Percentiles rank a stretch among this genome's conserved stretches.
These are phyloP conservation scores for Dermochelys coriacea DNA, from an alignment of 2,797 vertebrate species.

Conservation along the genomic window DNA sequence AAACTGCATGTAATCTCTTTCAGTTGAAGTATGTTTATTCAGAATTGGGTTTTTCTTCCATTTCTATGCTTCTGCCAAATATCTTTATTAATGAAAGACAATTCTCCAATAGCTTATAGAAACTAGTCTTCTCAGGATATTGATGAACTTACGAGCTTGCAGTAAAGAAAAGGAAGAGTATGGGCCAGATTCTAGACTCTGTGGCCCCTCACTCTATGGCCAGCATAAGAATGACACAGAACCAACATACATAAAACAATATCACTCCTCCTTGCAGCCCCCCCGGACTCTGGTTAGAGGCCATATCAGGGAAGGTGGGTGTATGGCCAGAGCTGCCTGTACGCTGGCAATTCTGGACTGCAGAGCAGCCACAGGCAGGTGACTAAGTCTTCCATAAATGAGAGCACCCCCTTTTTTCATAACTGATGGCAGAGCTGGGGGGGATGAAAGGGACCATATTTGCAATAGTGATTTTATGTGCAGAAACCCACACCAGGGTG, in stretches of 20 bases:
- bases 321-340: background rate
- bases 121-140: background rate
- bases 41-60: background rate
- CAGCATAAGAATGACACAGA: background rate
- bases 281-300: background rate
- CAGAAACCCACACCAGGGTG: background rate
- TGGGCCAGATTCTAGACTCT: background rate
- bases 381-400: background rate
- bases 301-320: background rate
- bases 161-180: background rate
- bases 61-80: background rate
- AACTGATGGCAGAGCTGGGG: background rate
- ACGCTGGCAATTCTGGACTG: background rate
- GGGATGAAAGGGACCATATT: background rate
- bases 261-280: background rate
- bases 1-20: background rate
- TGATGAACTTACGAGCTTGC: background rate
- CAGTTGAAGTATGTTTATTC: background rate
- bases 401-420: background rate
- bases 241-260: background rate
- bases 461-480: background rate
- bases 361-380: background rate
- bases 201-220: background rate
- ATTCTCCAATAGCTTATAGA: background rate
- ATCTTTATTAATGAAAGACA: background rate